phyloP scores from a whole-genome alignment of 2,797 vertebrate genomes.

The Aselliscus stoliczkanus region DNA sequence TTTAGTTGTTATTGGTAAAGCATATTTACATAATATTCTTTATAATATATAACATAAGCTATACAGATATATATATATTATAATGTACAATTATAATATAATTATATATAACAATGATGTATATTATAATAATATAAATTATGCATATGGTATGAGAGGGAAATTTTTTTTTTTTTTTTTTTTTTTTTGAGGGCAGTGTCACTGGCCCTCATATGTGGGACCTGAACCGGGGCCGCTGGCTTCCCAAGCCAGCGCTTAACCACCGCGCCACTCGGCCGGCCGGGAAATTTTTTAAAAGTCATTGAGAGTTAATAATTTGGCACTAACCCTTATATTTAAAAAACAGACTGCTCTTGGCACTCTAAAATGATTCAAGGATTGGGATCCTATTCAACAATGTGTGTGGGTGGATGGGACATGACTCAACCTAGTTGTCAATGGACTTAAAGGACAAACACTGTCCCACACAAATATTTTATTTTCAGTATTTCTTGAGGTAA shows the following conservation, averaged over 20 bases:
- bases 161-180: slow-evolving; percentile 44
- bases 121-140: not conserved
- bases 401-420: not conserved
- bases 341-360: not conserved
- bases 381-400: not conserved
- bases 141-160: too few relatives aligned
- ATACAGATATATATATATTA: too few relatives aligned
- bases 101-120: not conserved
- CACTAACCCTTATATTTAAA: not conserved
- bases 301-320: not conserved
- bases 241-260: too few relatives aligned
- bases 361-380: not conserved
- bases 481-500: slow-evolving; percentile 13
- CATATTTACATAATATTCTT: not conserved
- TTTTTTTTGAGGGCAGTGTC: too few relatives aligned
- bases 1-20: not conserved
- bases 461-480: not conserved
- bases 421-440: not conserved
- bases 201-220: too few relatives aligned
- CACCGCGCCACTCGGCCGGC: too few relatives aligned
- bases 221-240: too few relatives aligned
- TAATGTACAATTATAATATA: too few relatives aligned
- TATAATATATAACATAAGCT: not conserved
- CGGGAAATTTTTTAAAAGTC: slow-evolving; percentile 13
- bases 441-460: not conserved